phyloP scores from a whole-genome alignment of 2,888 invertebrate genomes.

The Apamea crenata region DNA sequence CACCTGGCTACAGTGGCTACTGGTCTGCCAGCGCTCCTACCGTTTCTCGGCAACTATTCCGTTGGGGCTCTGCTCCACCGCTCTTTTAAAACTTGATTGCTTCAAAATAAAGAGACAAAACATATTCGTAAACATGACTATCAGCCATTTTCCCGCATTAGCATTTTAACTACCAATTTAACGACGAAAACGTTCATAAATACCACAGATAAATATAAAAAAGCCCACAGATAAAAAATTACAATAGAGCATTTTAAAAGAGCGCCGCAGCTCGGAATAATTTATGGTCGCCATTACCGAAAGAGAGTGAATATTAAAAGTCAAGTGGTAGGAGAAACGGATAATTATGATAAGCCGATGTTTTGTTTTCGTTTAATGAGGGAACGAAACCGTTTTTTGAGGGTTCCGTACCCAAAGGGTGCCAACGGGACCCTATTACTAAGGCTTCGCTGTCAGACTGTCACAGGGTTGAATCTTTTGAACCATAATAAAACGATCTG shows the following conservation, averaged over 20 bases:
- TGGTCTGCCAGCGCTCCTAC: background rate
- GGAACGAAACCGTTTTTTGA: slow-evolving; percentile 25
- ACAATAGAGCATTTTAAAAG: slow-evolving; percentile 59
- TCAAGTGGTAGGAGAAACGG: slow-evolving; percentile 55
- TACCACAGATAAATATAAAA: slow-evolving; percentile 21
- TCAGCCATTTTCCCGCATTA: slow-evolving; percentile 40
- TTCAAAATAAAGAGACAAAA: slow-evolving; percentile 2
- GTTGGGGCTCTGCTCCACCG: accelerated
- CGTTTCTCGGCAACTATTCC: background rate
- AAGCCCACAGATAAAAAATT: slow-evolving; percentile 52
- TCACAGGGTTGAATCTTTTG: background rate
- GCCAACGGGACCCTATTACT: too few species aligned
- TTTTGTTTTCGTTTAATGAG: slow-evolving; percentile 70
- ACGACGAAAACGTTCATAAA: slow-evolving; percentile 41
- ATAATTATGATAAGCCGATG: slow-evolving; percentile 71
- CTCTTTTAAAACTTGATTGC: background rate
- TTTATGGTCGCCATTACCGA: slow-evolving; percentile 63
- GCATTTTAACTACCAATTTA: slow-evolving; percentile 50
- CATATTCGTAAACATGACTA: slow-evolving; percentile 30
- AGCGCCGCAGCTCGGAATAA: slow-evolving; percentile 45
- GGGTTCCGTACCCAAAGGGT: background rate
- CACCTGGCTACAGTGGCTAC: background rate
- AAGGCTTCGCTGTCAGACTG: background rate
- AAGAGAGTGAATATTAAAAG: slow-evolving; percentile 58
- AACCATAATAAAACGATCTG: background rate